phyloP scores from a whole-genome alignment of 2,113 vertebrate species.

The Oreochromis tanganicae region DNA sequence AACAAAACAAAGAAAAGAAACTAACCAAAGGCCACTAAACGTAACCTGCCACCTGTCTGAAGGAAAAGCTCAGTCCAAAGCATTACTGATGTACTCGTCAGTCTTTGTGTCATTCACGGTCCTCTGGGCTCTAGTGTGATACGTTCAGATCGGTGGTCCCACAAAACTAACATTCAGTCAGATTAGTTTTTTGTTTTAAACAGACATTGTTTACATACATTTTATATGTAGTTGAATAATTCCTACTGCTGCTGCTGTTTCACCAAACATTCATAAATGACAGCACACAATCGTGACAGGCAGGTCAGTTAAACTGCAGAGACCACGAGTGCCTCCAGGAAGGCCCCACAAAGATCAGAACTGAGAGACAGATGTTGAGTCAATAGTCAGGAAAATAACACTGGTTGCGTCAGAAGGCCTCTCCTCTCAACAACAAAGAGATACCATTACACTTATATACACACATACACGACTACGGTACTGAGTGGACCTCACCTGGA shows the following conservation, averaged over 20 bases:
- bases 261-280: constrained; percentile 45
- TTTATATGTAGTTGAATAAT: constrained; percentile 7
- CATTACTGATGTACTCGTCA: neutral
- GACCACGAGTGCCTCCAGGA: neutral
- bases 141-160: constrained; percentile 36
- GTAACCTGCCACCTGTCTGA: constrained; percentile 29
- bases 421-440: constrained; percentile 2
- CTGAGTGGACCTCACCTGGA: constrained; percentile 4
- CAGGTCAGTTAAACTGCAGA: neutral
- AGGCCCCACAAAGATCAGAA: constrained; percentile 12
- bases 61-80: constrained; percentile 30
- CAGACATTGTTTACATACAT: constrained; percentile 36
- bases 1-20: constrained; percentile 23
- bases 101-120: neutral
- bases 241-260: constrained; percentile 2
- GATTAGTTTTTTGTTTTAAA: neutral
- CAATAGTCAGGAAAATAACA: neutral
- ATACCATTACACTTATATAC: neutral
- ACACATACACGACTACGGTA: constrained; percentile 2
- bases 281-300: constrained; percentile 7
- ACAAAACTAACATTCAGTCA: constrained; percentile 49
- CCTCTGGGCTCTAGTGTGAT: constrained; percentile 1
- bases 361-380: neutral
- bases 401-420: constrained; percentile 11
- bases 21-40: constrained; percentile 70